A percentile compares a stretch with the other conserved stretches of the same genome.
Evolutionary conservation across 2,113 vertebrate species (phyloP).

Genomic region (Nesoenas mayeri): DNA sequence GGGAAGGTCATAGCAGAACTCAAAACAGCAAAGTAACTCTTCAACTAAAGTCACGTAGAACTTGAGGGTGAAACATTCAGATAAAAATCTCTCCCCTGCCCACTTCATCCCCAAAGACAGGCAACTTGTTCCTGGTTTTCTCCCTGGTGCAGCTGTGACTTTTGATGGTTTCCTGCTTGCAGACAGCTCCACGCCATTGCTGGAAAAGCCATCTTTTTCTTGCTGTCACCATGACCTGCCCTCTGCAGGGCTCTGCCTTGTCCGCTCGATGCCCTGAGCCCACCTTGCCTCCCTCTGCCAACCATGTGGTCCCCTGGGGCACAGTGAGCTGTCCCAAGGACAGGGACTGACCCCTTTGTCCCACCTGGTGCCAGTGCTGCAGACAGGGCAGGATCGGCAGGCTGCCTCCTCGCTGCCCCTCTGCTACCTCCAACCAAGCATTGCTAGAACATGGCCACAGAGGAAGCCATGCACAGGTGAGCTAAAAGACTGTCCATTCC

Average conservation of each 20-base stretch:
- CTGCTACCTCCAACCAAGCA: not conserved
- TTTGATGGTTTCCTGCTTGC: not conserved
- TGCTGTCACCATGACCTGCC: not conserved
- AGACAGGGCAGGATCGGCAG: not conserved
- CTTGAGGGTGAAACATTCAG: not conserved
- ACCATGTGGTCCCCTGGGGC: not conserved
- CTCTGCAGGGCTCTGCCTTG: not conserved
- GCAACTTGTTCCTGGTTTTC: not conserved
- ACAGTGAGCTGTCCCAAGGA: not conserved
- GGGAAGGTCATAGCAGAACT: not conserved
- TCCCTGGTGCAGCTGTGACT: not conserved
- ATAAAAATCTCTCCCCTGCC: not conserved
- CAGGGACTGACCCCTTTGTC: not conserved
- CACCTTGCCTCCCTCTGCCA: not conserved
- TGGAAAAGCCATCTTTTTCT: not conserved
- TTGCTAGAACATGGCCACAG: not conserved
- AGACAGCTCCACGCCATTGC: accelerated
- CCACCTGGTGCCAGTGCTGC: not conserved
- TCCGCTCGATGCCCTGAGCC: not conserved
- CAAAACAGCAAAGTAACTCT: not conserved
- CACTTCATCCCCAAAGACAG: not conserved
- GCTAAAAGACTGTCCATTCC: not conserved
- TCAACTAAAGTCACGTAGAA: not conserved
- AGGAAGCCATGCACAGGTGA: not conserved
- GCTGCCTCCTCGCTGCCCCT: not conserved